A percentile compares a stretch with the other conserved stretches of the same genome.
phyloP scores from a whole-genome alignment of 2,797 vertebrate species.

The Echeneis naucrates region DNA sequence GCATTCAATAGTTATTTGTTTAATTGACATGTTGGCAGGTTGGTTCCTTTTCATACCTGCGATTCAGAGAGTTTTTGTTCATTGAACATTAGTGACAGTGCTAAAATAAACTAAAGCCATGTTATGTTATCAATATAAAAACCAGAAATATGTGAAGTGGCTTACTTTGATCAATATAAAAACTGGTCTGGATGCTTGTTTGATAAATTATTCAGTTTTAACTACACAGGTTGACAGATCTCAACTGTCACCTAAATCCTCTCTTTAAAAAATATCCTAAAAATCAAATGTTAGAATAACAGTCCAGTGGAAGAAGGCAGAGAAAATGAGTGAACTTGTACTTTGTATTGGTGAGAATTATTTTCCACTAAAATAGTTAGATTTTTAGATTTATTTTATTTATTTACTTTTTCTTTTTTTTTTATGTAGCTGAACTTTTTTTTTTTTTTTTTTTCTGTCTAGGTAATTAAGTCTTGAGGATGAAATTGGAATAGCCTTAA shows the following conservation, averaged over 20 bases:
- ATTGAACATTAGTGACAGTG: slow-evolving; percentile 21
- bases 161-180: slow-evolving; percentile 22
- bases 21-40: slow-evolving; percentile 14
- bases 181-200: slow-evolving; percentile 28
- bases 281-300: not conserved
- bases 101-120: slow-evolving; percentile 35
- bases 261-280: slow-evolving; percentile 15
- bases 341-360: not conserved
- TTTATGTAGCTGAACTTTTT: too few relatives aligned
- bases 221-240: slow-evolving; percentile 5
- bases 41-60: slow-evolving; percentile 4
- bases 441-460: slow-evolving; percentile 1
- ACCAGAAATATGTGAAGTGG: not conserved
- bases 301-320: not conserved
- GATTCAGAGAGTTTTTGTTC: slow-evolving; percentile 1
- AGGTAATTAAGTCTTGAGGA: slow-evolving; percentile 14
- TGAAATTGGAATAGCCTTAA: slow-evolving; percentile 50
- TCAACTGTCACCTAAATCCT: too few relatives aligned
- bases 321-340: not conserved
- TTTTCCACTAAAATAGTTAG: slow-evolving; percentile 7
- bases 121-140: slow-evolving; percentile 18
- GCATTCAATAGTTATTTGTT: slow-evolving; percentile 25
- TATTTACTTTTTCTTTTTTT: too few relatives aligned
- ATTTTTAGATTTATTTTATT: slow-evolving; percentile 13
- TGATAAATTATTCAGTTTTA: slow-evolving; percentile 36